Conservation (phyloP, 2,113 vertebrate genomes). For the Pedetes capensis region DNA sequence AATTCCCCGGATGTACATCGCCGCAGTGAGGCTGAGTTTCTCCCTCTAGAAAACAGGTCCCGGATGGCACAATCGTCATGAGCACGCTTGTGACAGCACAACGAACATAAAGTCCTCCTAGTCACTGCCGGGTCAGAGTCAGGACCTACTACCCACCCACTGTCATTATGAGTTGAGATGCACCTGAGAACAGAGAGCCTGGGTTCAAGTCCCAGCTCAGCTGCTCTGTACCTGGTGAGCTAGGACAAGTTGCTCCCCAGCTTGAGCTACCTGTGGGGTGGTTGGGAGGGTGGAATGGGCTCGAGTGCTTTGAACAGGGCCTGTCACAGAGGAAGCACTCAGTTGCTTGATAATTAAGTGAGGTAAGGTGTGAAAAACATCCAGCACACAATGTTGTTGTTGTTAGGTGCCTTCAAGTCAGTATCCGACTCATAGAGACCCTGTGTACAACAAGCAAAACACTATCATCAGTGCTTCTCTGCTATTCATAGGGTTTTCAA, state of each 20-base stretch:
- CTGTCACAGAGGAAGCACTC: neutral
- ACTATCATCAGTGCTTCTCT: too few species aligned
- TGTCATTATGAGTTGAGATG: neutral
- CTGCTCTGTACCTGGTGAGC: neutral
- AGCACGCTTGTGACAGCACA: rapidly evolving
- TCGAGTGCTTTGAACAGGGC: neutral
- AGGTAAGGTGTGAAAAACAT: neutral
- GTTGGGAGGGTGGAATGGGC: neutral
- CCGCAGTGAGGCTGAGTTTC: neutral
- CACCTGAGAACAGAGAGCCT: neutral
- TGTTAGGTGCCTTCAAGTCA: too few species aligned
- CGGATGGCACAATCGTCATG: rapidly evolving
- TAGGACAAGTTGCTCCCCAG: neutral
- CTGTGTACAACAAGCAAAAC: too few species aligned
- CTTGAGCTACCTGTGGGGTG: neutral
- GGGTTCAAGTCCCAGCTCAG: neutral
- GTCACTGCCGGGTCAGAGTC: too few species aligned
- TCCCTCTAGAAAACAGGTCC: neutral
- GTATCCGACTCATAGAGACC: too few species aligned
- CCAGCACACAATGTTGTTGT: neutral
- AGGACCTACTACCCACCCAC: neutral
- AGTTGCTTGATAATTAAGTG: neutral
- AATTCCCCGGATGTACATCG: too few species aligned
- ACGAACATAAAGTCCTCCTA: neutral
- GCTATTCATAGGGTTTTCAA: too few species aligned